Base-by-base conservation (phyloP, 2,888 invertebrate genomes). In the Balanococcus diminutus region DNA sequence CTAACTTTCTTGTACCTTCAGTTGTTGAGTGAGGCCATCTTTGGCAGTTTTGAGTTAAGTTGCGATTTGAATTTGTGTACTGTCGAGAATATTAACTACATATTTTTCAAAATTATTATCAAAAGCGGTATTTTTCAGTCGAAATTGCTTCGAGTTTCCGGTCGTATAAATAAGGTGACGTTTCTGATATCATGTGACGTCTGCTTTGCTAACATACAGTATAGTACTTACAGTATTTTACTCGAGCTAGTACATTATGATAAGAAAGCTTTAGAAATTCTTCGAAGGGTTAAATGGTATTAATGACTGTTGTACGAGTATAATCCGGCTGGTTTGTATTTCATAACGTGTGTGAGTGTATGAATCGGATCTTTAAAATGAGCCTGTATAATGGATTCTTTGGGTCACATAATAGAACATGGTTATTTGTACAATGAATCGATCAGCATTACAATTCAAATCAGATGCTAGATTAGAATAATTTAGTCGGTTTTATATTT, bases 381-480 rank as follows among this genome's bases (percentile, higher is more conserved):
- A 51, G 51, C 51, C 51, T 51, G 51, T 51, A 51, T 51, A 51
- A 51, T 51, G 51, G n/a, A 51, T 51, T 51, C 51, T 8, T 9
- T 51, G 42, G 2, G 8, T 51, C 19, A n/a, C 19, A 42, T 16
- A 51, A 51, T 51, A 19, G n/a, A n/a, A 19, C 19, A 51, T 51
- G 4, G 51, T 51, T 19, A 51, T 19, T 3, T 51, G 19, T 19
- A 51, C 51, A 19, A n/a, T 4, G 61, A 25, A 67, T 75, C n/a
- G 31, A 75, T 75, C 75, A 32, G 75, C n/a, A 75, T 75, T 75
- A 31, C 32, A 32, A 75, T 75, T 75, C 32, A 32, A 75, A 75
- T 75, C 32, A 75, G 32, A 75, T 32, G 25, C 28, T 25, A 31
- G 67, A 75, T 32, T 75, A 32, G 75, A 75, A 75, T 75, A 75